Conservation (phyloP, 2,113 vertebrate genomes). For the Centropristis striata region DNA sequence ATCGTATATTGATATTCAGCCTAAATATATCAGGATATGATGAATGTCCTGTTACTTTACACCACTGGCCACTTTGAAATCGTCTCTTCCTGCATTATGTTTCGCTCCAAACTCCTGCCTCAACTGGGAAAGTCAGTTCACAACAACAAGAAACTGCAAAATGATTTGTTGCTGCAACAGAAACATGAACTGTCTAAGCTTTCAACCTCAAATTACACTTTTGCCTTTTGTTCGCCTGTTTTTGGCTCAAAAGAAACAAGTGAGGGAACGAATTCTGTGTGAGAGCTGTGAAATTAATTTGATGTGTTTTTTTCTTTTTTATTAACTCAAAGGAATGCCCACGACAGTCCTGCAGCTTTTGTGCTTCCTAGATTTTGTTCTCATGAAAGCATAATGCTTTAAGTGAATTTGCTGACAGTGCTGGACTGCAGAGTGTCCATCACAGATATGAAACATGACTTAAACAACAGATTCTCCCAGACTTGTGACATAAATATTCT, state of each 20-base stretch:
- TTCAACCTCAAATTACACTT: not conserved
- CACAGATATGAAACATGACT: not conserved
- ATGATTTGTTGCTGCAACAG: no score
- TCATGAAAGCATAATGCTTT: conserved; percentile 30
- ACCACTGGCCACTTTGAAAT: not conserved
- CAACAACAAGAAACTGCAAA: not conserved
- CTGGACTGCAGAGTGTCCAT: not conserved
- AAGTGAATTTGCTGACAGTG: not conserved
- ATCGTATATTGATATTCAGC: no score
- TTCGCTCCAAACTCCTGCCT: not conserved
- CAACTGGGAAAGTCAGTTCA: no score
- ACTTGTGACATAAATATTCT: conserved; percentile 12
- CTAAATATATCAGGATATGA: no score
- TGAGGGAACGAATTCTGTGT: not conserved
- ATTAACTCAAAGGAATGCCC: not conserved
- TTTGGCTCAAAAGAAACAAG: not conserved
- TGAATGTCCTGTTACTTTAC: not conserved
- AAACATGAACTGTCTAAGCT: not conserved
- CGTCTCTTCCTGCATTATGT: not conserved
- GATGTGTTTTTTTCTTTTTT: not conserved
- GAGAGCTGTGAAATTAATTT: not conserved
- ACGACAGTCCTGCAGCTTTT: not conserved
- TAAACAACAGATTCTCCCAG: not conserved
- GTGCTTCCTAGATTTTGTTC: not conserved
- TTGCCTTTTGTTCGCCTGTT: not conserved